Evolutionary conservation across 2,888 invertebrate genomes (phyloP), one percentile per base, ranked within the genome.

Genomic region (Euzetes globulus): DNA sequence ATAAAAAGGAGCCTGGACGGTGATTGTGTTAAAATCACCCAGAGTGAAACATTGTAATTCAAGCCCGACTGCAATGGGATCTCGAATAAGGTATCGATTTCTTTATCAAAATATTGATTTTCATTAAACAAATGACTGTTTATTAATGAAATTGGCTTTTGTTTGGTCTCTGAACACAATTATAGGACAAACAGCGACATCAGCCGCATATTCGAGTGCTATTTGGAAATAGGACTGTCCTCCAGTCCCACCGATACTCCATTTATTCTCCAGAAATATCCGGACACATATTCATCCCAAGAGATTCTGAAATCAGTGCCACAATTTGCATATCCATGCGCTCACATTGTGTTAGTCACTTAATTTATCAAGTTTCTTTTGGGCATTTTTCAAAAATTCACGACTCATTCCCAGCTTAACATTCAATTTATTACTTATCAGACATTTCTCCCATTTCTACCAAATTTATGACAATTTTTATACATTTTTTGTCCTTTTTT

Each of bases 301-400:
- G 77, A 78, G 33, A 78, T 81, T 7, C 77, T 82, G 33, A 79
- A 79, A 68, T 80, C 80, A 25, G 78, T 81, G 50, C 79, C 79
- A 29, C 79, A 80, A 71, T 82, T 82, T 75, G 78, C 80, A 9
- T 81, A 81, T 75, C 82, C 82, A 6, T 79, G 80, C 73, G 78
- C 79, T 50, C 77, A n/a, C 55, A 29, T 11, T 22, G 68, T 27
- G 37, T 47, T 47, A 47, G 47, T 9, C 6, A 41, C 13, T 41
- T 41, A 13, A 47, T 47, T n/a, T n/a, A n/a, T n/a, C n/a, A n/a
- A n/a, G n/a, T n/a, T n/a, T n/a, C n/a, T n/a, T n/a, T n/a, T n/a
- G n/a, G n/a, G n/a, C n/a, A n/a, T n/a, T n/a, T n/a, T n/a, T n/a
- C n/a, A n/a, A n/a, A n/a, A n/a, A n/a, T n/a, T n/a, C n/a, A n/a